phyloP scores from a whole-genome alignment of 2,113 vertebrate genomes.

The Indicator maculatus region DNA sequence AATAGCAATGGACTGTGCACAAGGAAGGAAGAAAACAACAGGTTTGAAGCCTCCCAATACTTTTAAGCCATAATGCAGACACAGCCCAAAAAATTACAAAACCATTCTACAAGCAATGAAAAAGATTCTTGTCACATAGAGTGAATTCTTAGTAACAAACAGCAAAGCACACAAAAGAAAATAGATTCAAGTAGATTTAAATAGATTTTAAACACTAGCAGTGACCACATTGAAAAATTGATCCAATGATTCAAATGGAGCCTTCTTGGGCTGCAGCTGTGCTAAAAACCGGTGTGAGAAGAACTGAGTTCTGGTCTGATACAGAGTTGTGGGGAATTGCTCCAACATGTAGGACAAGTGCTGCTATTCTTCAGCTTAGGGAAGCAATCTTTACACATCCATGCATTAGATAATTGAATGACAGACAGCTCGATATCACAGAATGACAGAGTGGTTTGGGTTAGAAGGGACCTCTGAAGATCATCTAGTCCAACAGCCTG shows the following conservation, averaged over 20 bases:
- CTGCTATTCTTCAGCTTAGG: neutral
- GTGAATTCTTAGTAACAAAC: neutral
- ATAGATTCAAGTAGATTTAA: neutral
- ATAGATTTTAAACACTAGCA: neutral
- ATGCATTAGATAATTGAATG: neutral
- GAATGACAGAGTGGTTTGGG: no score
- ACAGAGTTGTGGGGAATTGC: neutral
- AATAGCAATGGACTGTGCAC: neutral
- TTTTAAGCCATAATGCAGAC: neutral
- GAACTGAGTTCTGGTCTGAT: neutral
- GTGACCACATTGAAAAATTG: neutral
- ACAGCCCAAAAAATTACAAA: neutral
- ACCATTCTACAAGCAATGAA: neutral
- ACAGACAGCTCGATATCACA: neutral
- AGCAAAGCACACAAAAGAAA: neutral
- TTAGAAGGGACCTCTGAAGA: no score
- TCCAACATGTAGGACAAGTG: neutral
- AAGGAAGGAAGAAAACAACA: neutral
- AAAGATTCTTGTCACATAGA: neutral
- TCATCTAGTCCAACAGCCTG: no score
- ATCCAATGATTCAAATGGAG: neutral
- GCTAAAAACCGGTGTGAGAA: neutral
- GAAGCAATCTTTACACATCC: neutral
- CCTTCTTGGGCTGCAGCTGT: neutral
- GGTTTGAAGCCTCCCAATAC: neutral